Evolutionary conservation across 2,888 invertebrate species (phyloP).

Genomic region (Opisthograptis luteolata): DNA sequence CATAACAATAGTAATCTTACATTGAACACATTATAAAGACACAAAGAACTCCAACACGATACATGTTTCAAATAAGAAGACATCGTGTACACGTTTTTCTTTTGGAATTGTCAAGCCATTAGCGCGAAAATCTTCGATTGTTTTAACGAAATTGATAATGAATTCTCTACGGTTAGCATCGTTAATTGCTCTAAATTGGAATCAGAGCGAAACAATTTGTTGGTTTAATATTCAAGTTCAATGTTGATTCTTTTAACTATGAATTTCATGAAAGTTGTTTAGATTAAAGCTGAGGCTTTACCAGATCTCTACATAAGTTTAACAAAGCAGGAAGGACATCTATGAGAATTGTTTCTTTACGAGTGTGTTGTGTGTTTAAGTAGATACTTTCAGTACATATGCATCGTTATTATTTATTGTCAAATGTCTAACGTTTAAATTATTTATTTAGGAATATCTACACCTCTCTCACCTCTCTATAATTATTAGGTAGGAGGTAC

Average conservation of each 20-base stretch:
- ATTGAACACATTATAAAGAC: conserved; percentile 38
- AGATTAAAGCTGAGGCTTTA: neutral
- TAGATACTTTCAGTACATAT: no score
- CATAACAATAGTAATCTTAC: conserved; percentile 49
- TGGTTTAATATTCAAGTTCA: conserved; percentile 46
- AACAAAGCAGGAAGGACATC: no score
- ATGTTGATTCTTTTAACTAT: conserved; percentile 24
- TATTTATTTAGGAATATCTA: no score
- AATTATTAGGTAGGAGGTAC: no score
- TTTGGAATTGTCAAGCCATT: conserved; percentile 33
- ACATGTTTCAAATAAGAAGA: no score
- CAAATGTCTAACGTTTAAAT: no score
- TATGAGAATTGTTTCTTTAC: no score
- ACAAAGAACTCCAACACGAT: conserved; percentile 5
- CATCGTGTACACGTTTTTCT: conserved; percentile 37
- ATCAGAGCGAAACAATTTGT: conserved; percentile 63
- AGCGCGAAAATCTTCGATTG: conserved; percentile 31
- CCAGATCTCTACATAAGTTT: neutral
- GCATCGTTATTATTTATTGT: no score
- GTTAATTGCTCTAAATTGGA: conserved; percentile 57
- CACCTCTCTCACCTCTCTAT: no score
- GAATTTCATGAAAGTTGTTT: conserved; percentile 20
- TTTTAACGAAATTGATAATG: conserved; percentile 46
- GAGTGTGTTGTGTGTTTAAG: no score
- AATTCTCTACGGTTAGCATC: conserved; percentile 54